These are phyloP conservation scores for Oryzias sinensis DNA, from an alignment of 2,797 vertebrate species.

Conservation along the genomic window DNA sequence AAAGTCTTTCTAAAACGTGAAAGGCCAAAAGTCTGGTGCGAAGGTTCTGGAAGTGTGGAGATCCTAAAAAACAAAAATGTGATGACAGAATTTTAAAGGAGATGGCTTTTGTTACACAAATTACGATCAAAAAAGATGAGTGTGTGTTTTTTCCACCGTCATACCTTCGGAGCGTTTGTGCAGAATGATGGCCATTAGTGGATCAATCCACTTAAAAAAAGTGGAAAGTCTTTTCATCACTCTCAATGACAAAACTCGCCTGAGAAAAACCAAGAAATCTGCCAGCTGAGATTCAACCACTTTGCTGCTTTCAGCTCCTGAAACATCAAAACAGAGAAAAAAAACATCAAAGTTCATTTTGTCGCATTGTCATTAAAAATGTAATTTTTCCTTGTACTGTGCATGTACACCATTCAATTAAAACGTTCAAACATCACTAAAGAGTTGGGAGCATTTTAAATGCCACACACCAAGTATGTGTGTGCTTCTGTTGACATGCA, in stretches of 20 bases:
- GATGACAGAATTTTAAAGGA: neutral
- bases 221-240: conserved; percentile 75
- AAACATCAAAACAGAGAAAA: conserved; percentile 15
- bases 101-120: neutral
- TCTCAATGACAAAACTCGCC: conserved; percentile 76
- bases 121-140: neutral
- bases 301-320: conserved; percentile 69
- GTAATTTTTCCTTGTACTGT: too few species aligned
- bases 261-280: conserved; percentile 81
- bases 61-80: conserved; percentile 55
- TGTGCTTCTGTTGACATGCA: conserved; percentile 34
- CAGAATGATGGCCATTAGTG: conserved; percentile 80
- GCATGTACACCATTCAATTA: neutral
- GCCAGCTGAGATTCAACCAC: conserved; percentile 80
- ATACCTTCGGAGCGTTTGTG: conserved; percentile 76
- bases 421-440: neutral
- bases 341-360: neutral
- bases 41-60: conserved; percentile 76
- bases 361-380: too few species aligned
- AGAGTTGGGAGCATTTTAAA: conserved; percentile 3
- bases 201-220: conserved; percentile 80
- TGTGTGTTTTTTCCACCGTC: neutral
- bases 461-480: conserved; percentile 63
- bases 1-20: conserved; percentile 79
- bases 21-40: conserved; percentile 82